Percentiles rank a stretch among this genome's conserved stretches.
phyloP scores from a whole-genome alignment of 1,140 invertebrate species.

The Drosophila erecta region DNA sequence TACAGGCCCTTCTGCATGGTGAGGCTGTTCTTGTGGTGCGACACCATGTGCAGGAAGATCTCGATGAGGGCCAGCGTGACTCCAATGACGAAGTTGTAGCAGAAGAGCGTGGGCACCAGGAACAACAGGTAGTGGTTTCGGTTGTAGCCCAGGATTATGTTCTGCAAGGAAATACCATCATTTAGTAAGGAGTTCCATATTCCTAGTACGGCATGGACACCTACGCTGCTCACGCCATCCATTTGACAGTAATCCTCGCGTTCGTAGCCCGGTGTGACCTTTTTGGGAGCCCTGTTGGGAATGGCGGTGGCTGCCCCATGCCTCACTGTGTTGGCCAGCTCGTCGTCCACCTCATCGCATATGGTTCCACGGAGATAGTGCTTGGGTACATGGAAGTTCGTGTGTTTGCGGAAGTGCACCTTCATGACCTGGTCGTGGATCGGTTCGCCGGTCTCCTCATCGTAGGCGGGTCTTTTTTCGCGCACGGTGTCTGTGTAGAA shows the following conservation, averaged over 20 bases:
- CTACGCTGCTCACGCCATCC: conserved; percentile 79
- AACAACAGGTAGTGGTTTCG: conserved; percentile 69
- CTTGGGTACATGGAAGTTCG: conserved; percentile 73
- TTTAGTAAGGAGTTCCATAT: not conserved
- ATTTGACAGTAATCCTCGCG: conserved; percentile 74
- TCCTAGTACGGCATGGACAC: not conserved
- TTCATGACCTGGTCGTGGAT: conserved; percentile 65
- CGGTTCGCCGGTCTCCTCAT: conserved; percentile 78
- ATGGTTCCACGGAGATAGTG: conserved; percentile 60
- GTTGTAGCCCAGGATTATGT: conserved; percentile 82
- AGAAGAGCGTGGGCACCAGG: conserved; percentile 84
- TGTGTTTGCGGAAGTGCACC: conserved; percentile 75
- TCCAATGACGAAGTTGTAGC: conserved; percentile 77
- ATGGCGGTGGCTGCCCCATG: conserved; percentile 38
- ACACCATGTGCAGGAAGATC: conserved; percentile 85
- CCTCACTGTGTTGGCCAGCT: conserved; percentile 62
- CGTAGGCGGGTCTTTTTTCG: conserved; percentile 59
- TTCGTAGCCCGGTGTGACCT: conserved; percentile 59
- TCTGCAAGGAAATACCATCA: conserved; percentile 40
- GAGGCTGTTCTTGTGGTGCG: conserved; percentile 86
- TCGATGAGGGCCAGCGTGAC: conserved; percentile 73
- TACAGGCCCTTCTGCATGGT: conserved; percentile 85
- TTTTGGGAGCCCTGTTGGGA: conserved; percentile 18
- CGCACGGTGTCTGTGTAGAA: conserved; percentile 64
- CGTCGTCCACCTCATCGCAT: conserved; percentile 67